A percentile compares a stretch with the other conserved stretches of the same genome.
Conservation (phyloP, 2,797 vertebrate species). For the Alcedo quadribrachys region DNA sequence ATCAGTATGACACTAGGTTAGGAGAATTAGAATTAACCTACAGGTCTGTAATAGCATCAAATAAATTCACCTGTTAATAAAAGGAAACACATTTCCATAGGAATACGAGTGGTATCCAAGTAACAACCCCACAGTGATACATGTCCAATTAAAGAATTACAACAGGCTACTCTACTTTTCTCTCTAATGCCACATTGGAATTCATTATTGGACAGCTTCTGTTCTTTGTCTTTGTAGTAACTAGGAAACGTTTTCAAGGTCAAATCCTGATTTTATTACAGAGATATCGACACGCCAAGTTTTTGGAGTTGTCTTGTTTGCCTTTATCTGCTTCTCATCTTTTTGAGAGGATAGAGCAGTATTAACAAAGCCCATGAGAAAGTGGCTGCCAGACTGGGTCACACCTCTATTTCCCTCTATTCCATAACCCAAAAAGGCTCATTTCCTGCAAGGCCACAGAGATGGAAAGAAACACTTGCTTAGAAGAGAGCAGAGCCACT, state of each 20-base stretch:
- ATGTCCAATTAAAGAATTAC: conserved; percentile 60
- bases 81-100: conserved; percentile 64
- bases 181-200: conserved; percentile 18
- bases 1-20: conserved; percentile 43
- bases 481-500: background rate
- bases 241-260: background rate
- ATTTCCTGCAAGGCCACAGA: background rate
- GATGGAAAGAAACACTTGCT: background rate
- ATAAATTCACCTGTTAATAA: conserved; percentile 57
- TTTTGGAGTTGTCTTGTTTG: background rate
- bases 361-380: background rate
- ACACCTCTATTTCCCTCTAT: background rate
- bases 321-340: background rate
- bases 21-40: conserved; percentile 64
- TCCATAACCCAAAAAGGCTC: background rate
- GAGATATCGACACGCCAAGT: background rate
- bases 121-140: conserved; percentile 28
- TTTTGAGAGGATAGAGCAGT: background rate
- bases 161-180: background rate
- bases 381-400: background rate
- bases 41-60: conserved; percentile 38
- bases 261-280: conserved; percentile 3
- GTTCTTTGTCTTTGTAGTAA: conserved; percentile 32
- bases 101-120: conserved; percentile 28
- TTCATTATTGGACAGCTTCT: conserved; percentile 16